phyloP scores from a whole-genome alignment of 2,888 invertebrate species.

The Plagodis dolabraria region DNA sequence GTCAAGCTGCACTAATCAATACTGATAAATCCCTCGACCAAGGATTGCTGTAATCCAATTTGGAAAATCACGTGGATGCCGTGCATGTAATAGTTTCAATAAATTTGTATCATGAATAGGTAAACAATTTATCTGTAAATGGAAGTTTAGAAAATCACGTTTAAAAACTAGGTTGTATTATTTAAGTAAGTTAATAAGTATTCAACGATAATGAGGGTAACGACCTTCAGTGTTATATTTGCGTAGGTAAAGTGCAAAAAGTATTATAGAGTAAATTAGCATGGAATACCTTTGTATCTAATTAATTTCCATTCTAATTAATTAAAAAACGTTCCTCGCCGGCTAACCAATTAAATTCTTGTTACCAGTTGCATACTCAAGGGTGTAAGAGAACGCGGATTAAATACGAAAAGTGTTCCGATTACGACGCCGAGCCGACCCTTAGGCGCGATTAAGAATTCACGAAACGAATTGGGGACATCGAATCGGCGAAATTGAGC shows the following conservation, averaged over 20 bases:
- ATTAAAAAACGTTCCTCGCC: conserved; percentile 32
- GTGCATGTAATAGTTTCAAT: conserved; percentile 2
- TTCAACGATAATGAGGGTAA: background rate
- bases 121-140: conserved; percentile 25
- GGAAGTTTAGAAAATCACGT: conserved; percentile 21
- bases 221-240: background rate
- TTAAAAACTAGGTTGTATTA: too few species aligned
- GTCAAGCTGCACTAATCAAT: conserved; percentile 24
- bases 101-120: conserved; percentile 7
- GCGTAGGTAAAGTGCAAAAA: background rate
- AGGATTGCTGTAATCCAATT: conserved; percentile 25
- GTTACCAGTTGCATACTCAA: conserved; percentile 54
- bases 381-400: conserved; percentile 62
- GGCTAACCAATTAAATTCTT: conserved; percentile 63
- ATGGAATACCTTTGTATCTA: conserved; percentile 9
- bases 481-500: conserved; percentile 81
- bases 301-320: conserved; percentile 30
- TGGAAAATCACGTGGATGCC: conserved; percentile 9
- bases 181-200: too few species aligned
- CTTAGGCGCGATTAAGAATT: conserved; percentile 76
- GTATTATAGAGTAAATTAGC: background rate
- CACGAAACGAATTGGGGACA: conserved; percentile 80
- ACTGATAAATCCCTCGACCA: conserved; percentile 23
- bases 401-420: conserved; percentile 72
- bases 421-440: conserved; percentile 66